A percentile compares a stretch with the other conserved stretches of the same genome.
Evolutionary conservation across 2,888 invertebrate genomes (phyloP).

Genomic region (Platycheirus rosarum): DNA sequence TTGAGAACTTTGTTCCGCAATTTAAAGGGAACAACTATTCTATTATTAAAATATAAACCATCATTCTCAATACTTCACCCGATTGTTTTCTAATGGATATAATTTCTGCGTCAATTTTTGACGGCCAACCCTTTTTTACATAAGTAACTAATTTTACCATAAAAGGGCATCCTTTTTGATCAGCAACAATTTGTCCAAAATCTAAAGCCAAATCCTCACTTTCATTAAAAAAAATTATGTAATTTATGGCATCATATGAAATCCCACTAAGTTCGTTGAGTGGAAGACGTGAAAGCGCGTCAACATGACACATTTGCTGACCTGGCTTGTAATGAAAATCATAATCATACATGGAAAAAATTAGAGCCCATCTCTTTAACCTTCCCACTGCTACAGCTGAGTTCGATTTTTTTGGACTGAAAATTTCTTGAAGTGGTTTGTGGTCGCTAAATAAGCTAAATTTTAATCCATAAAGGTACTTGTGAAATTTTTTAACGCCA

Average conservation of each 20-base stretch:
- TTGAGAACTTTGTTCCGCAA: background rate
- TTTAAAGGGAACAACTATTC: background rate
- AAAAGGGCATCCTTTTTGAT: no score
- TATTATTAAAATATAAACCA: background rate
- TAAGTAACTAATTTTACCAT: no score
- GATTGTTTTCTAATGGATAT: no score
- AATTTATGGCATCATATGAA: no score
- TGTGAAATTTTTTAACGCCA: conserved; percentile 61
- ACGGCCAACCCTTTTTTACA: no score
- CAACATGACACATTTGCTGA: background rate
- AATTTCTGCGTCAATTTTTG: no score
- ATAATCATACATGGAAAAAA: background rate
- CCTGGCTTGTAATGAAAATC: background rate
- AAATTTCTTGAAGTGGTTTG: conserved; percentile 60
- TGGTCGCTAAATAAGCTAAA: conserved; percentile 75
- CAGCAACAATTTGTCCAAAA: no score
- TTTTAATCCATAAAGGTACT: conserved; percentile 78
- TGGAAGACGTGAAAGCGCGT: background rate
- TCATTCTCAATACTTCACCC: background rate
- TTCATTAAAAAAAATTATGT: no score
- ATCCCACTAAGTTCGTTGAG: background rate
- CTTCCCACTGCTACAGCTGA: conserved; percentile 19
- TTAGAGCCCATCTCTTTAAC: conserved; percentile 75
- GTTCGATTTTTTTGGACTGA: conserved; percentile 48
- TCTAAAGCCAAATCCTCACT: no score